Conservation (phyloP, 2,797 vertebrate genomes). For the Sebastes oblongus region DNA sequence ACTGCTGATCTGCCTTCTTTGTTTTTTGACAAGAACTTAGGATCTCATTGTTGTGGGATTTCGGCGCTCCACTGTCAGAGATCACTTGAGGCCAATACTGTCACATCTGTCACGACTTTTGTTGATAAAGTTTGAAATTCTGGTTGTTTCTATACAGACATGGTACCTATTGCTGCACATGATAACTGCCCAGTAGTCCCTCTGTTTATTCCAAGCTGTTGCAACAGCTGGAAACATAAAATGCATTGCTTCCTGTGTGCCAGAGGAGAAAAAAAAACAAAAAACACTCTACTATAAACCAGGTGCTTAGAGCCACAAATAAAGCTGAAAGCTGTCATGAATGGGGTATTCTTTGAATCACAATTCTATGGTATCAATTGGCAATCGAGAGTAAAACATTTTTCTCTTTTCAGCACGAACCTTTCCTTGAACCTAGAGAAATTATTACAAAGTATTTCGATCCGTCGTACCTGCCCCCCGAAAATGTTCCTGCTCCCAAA, state of each 20-base stretch:
- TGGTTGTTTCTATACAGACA: conserved; percentile 23
- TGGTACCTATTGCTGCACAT: conserved; percentile 14
- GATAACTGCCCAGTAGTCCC: conserved; percentile 38
- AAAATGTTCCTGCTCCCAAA: neutral
- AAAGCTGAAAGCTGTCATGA: conserved; percentile 20
- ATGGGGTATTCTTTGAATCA: conserved; percentile 9
- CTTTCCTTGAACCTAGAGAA: neutral
- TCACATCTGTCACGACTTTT: conserved; percentile 20
- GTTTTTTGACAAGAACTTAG: conserved; percentile 25
- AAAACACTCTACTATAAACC: neutral
- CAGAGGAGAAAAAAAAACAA: neutral
- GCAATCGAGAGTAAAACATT: neutral
- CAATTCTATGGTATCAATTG: conserved; percentile 12
- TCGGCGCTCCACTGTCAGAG: neutral
- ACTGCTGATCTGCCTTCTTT: conserved; percentile 14
- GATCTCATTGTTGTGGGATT: conserved; percentile 4
- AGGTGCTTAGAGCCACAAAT: conserved; percentile 20
- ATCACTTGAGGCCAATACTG: neutral
- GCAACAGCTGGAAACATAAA: conserved; percentile 63
- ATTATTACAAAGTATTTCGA: neutral
- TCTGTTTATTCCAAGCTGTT: conserved; percentile 65
- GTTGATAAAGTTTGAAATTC: conserved; percentile 14
- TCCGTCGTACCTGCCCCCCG: neutral
- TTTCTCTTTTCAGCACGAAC: neutral
- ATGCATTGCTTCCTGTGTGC: conserved; percentile 28